phyloP scores from a whole-genome alignment of 2,888 invertebrate genomes.

The Drosophila falleni region DNA sequence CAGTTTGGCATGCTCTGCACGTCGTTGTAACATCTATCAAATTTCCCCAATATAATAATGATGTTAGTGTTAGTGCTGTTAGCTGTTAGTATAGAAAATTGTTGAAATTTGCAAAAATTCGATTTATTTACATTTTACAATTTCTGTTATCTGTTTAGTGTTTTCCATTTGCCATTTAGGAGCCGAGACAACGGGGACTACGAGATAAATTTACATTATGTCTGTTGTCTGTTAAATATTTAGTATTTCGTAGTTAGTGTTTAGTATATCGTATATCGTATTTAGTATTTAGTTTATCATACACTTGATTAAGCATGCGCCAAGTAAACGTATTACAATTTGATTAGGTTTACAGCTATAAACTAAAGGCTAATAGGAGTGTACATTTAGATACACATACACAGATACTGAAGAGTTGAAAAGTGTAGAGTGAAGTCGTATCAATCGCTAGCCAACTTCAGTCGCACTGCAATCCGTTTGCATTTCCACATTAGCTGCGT shows the following conservation, averaged over 20 bases:
- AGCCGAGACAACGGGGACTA: slow-evolving; percentile 54
- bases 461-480: slow-evolving; percentile 89
- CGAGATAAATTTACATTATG: slow-evolving; percentile 62
- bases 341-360: slow-evolving; percentile 35
- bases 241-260: slow-evolving; percentile 19
- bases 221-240: slow-evolving; percentile 20
- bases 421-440: slow-evolving; percentile 49
- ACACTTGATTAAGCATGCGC: slow-evolving; percentile 59
- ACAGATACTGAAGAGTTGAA: slow-evolving; percentile 12
- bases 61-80: slow-evolving; percentile 24
- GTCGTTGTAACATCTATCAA: slow-evolving; percentile 45
- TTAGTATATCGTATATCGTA: no score
- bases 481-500: slow-evolving; percentile 92
- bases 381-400: slow-evolving; percentile 46
- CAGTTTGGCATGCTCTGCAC: slow-evolving; percentile 35
- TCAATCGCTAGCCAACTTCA: slow-evolving; percentile 88
- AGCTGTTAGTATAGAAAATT: slow-evolving; percentile 27
- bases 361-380: slow-evolving; percentile 54
- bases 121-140: slow-evolving; percentile 72
- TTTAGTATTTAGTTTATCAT: slow-evolving; percentile 39
- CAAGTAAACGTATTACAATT: slow-evolving; percentile 41
- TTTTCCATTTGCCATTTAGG: slow-evolving; percentile 36
- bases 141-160: not conserved
- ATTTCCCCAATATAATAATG: slow-evolving; percentile 39
- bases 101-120: slow-evolving; percentile 71